A percentile compares a stretch with the other conserved stretches of the same genome.
Evolutionary conservation across 2,113 vertebrate genomes (phyloP).

Genomic region (Reinhardtius hippoglossoides): DNA sequence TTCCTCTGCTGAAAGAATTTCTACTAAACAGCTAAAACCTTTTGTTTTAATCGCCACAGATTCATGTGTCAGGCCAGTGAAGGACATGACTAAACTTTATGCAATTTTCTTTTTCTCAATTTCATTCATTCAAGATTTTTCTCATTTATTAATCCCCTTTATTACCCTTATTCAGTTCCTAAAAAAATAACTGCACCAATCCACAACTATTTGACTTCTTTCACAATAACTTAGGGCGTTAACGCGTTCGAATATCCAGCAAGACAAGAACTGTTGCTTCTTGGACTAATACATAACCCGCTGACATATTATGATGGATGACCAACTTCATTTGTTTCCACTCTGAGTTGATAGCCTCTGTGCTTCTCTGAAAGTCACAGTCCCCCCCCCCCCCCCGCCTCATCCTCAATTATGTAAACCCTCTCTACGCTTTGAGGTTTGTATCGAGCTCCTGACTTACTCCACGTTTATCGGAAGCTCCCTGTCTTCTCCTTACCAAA

Average conservation of each 20-base stretch:
- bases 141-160: no score
- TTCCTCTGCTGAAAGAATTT: no score
- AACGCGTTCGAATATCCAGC: slow-evolving; percentile 15
- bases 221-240: neutral
- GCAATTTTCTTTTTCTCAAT: neutral
- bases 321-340: slow-evolving; percentile 30
- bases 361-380: slow-evolving; percentile 35
- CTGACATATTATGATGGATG: slow-evolving; percentile 19
- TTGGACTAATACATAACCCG: neutral
- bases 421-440: slow-evolving; percentile 29
- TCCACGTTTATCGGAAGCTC: slow-evolving; percentile 54
- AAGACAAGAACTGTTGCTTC: slow-evolving; percentile 11
- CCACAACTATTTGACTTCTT: neutral
- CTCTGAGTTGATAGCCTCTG: slow-evolving; percentile 37
- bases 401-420: slow-evolving; percentile 62
- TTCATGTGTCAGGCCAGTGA: neutral
- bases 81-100: no score
- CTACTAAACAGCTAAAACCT: neutral
- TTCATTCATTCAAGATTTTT: no score
- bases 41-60: neutral
- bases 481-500: slow-evolving; percentile 33
- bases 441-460: slow-evolving; percentile 14
- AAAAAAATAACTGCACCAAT: neutral
- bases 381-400: slow-evolving; percentile 2
- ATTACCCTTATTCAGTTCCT: neutral